Evolutionary conservation across 2,797 vertebrate species (phyloP).

Genomic region (Thalassophryne amazonica): DNA sequence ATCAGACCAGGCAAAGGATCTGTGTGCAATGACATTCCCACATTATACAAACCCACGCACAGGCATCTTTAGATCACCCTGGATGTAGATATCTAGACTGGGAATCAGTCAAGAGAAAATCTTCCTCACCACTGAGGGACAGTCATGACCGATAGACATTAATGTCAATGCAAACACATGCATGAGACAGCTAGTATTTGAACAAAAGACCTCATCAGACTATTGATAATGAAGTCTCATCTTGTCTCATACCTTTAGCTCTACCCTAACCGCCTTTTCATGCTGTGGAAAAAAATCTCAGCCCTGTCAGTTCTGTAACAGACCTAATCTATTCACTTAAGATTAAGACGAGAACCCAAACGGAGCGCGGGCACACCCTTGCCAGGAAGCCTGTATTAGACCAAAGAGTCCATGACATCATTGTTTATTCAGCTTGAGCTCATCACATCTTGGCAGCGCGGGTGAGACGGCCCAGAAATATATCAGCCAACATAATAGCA

Average conservation of each 20-base stretch:
- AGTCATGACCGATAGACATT: not conserved
- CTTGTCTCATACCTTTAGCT: conserved; percentile 52
- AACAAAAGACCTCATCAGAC: conserved; percentile 35
- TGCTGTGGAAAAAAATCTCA: conserved; percentile 36
- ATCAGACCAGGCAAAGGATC: no score
- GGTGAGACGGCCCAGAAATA: conserved; percentile 45
- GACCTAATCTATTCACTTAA: conserved; percentile 62
- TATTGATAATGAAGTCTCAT: conserved; percentile 27
- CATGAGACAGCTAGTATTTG: not conserved
- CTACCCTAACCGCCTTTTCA: conserved; percentile 23
- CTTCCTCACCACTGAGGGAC: no score
- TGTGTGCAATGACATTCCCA: no score
- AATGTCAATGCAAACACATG: not conserved
- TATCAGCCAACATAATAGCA: no score
- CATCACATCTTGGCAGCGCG: conserved; percentile 64
- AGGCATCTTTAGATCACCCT: no score
- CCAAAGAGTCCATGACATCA: conserved; percentile 61
- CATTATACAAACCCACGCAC: no score
- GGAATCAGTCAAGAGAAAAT: no score
- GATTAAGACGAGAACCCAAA: conserved; percentile 60
- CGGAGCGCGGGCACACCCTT: conserved; percentile 54
- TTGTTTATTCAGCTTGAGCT: conserved; percentile 77
- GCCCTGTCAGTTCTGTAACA: conserved; percentile 33
- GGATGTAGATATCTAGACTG: no score
- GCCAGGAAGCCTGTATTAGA: conserved; percentile 66